Conservation (phyloP, 2,113 vertebrate species). For the Marmota monax region DNA sequence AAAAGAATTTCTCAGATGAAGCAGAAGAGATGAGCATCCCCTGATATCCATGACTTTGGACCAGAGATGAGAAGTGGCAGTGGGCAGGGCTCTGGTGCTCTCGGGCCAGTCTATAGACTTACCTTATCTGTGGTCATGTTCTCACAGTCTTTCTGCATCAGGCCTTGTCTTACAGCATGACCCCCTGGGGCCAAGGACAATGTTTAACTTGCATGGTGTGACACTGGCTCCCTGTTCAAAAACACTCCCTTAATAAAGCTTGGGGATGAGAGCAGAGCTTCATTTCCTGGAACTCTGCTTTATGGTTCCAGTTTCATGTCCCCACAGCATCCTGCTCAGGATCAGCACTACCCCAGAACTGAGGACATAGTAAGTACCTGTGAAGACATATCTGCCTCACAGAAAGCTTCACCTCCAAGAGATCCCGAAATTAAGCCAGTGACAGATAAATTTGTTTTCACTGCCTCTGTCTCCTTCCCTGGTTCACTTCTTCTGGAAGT, state of each 20-base stretch:
- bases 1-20: not conserved
- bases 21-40: not conserved
- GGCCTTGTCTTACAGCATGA: not conserved
- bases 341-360: not conserved
- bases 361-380: not conserved
- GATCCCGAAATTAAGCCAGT: not conserved
- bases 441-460: not conserved
- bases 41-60: not conserved
- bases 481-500: not conserved
- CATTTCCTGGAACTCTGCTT: conserved; percentile 43
- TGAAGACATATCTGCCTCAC: not conserved
- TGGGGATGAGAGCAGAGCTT: not conserved
- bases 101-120: not conserved
- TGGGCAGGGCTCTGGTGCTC: too few relatives aligned
- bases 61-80: rapidly evolving
- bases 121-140: not conserved
- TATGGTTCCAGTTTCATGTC: not conserved
- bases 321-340: not conserved
- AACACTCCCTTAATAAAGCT: not conserved
- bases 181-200: not conserved
- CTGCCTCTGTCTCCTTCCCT: not conserved
- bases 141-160: not conserved
- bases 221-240: not conserved
- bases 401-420: not conserved
- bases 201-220: not conserved